Conservation (phyloP, 2,113 vertebrate species). For the Strix aluco region DNA sequence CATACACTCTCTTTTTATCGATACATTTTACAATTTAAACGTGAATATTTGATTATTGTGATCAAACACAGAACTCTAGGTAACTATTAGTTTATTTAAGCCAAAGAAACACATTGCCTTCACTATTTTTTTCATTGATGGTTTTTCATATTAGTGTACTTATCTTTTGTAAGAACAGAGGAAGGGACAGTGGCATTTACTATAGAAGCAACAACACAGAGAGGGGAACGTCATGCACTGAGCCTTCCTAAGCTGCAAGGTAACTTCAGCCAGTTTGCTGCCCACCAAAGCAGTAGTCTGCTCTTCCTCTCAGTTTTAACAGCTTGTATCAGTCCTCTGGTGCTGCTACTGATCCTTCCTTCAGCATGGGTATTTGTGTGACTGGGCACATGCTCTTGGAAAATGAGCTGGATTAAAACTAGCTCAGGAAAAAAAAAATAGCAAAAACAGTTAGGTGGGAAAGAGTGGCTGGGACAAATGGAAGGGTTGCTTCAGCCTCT, state of each 20-base stretch:
- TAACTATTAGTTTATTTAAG: not conserved
- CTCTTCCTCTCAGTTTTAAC: not conserved
- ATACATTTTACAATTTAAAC: not conserved
- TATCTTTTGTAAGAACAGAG: not conserved
- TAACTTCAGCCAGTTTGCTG: not conserved
- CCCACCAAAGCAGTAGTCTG: not conserved
- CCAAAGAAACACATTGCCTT: not conserved
- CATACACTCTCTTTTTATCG: not conserved
- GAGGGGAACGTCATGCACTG: not conserved
- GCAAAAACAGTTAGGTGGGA: not conserved
- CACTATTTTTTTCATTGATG: not conserved
- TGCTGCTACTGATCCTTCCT: not conserved
- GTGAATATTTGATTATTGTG: not conserved
- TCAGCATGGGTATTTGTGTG: not conserved
- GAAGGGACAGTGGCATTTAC: not conserved
- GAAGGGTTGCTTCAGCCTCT: not conserved
- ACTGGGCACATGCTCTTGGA: not conserved
- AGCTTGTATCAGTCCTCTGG: not conserved
- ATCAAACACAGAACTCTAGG: not conserved
- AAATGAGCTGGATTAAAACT: not conserved
- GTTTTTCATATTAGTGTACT: not conserved
- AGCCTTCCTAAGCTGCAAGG: not conserved
- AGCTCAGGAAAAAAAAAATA: not conserved
- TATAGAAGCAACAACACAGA: not conserved
- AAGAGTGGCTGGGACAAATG: not conserved